Conservation (phyloP, 2,113 vertebrate species). For the Ophthalmolycus amberensis region DNA sequence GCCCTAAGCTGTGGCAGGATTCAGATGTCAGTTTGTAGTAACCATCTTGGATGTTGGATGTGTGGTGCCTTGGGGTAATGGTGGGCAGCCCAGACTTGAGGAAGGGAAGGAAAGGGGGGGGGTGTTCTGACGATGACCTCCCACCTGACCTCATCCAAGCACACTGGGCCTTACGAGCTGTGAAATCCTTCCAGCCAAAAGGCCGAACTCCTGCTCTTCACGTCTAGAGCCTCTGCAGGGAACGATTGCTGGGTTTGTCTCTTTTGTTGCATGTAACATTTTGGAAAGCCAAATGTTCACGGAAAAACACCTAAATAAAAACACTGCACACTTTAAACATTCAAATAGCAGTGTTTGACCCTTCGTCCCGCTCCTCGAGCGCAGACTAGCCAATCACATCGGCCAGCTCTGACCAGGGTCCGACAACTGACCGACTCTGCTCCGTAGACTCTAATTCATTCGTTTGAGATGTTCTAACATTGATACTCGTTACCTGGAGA, state of each 20-base stretch:
- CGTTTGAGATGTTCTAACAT: too few species aligned
- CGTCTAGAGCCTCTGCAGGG: neutral
- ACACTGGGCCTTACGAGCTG: constrained; percentile 29
- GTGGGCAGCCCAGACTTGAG: constrained; percentile 19
- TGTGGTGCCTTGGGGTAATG: constrained; percentile 22
- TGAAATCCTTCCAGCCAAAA: constrained; percentile 41
- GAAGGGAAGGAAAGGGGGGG: neutral
- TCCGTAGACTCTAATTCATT: too few species aligned
- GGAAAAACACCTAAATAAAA: neutral
- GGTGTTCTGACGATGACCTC: constrained; percentile 34
- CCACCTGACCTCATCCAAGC: constrained; percentile 26
- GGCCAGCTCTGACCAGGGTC: too few species aligned
- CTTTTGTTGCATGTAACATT: neutral
- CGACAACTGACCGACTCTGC: too few species aligned
- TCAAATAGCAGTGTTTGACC: too few species aligned
- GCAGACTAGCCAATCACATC: too few species aligned
- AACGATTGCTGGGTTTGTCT: neutral
- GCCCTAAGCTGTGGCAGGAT: constrained; percentile 41
- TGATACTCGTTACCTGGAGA: too few species aligned
- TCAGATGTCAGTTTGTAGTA: constrained; percentile 56
- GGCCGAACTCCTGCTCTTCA: constrained; percentile 1
- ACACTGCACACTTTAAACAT: too few species aligned
- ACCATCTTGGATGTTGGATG: constrained; percentile 34
- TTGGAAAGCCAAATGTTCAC: neutral
- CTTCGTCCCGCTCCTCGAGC: too few species aligned